Base-by-base conservation (phyloP, 2,888 invertebrate genomes). In the Archaeoteleia sp. region DNA sequence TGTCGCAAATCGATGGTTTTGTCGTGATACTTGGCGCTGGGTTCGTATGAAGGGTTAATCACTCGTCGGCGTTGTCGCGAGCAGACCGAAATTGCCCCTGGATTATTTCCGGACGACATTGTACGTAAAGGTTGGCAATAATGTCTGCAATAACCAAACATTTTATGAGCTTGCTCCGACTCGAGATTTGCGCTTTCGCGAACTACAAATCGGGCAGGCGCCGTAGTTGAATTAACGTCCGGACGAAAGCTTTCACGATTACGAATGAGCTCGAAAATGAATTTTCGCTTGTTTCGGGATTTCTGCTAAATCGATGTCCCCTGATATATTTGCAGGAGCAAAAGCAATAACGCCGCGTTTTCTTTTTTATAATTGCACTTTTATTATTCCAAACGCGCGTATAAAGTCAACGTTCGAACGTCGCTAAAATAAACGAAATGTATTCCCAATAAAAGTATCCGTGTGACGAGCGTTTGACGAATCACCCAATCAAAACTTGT, bases 401-500 rank as follows among this genome's bases (percentile, higher is more conserved):
- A 55, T 51, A 39, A 63, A 68, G 68, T 68, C 62, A 63, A 58
- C 62, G 60, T 46, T 69, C 45, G 51, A 29, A 30, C 57, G 30
- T 63, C 63, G 58, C 51, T 60, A 15, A 68, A 69, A 69, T 55
- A 34, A 69, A 65, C 53, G 61, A 65, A 61, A 69, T 43, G 61
- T 30, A 61, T 60, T 30, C 15, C 46, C 55, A 65, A 65, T 65
- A 69, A 65, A 65, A 69, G 57, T 46, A 55, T 48, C 51, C 58
- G 67, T 57, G 71, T 63, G 62, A 40, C 67, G 74, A 61, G 70
- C 77, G 75, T 76, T 78, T 78, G 75, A 78, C 78, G 78, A 79
- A 76, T 74, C 72, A 75, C 58, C 75, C 78, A 79, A 79, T 79
- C 78, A 78, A 78, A 78, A 74, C 73, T 78, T 76, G 76, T 73